These are phyloP conservation scores for Vulpes lagopus DNA, from an alignment of 2,113 vertebrate genomes.

Conservation along the genomic window DNA sequence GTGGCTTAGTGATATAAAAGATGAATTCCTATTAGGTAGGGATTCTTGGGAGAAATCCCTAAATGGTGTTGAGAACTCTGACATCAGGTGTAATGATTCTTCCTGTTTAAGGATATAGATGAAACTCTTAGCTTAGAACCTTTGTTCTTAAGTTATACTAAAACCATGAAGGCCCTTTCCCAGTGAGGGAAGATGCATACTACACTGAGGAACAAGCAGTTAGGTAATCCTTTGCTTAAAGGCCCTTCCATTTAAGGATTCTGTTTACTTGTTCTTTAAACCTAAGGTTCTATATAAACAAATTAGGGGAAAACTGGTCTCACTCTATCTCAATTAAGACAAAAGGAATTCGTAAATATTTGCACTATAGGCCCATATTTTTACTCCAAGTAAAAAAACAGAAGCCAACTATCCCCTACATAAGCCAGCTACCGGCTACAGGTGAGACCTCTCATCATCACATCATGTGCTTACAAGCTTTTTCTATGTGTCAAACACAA, in stretches of 20 bases:
- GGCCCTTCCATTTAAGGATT: neutral
- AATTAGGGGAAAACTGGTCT: neutral
- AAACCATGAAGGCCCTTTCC: neutral
- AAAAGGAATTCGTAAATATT: conserved; percentile 41
- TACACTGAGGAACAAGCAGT: neutral
- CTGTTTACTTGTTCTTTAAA: conserved; percentile 26
- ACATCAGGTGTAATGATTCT: neutral
- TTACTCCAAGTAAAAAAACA: neutral
- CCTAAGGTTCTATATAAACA: neutral
- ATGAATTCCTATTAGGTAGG: neutral
- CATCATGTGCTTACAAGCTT: neutral
- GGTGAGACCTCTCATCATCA: neutral
- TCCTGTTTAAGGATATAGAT: neutral
- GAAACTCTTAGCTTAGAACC: neutral
- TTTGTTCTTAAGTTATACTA: neutral
- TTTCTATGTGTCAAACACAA: neutral
- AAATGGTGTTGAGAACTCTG: neutral
- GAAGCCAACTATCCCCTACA: neutral
- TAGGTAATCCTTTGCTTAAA: neutral
- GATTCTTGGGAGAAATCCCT: neutral
- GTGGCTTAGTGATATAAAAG: neutral
- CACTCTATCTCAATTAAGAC: neutral
- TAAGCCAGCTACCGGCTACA: neutral
- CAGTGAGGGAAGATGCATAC: neutral
- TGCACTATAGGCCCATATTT: neutral